These are phyloP conservation scores for Micronycteris hirsuta DNA, from an alignment of 2,113 vertebrate genomes.

Conservation along the genomic window DNA sequence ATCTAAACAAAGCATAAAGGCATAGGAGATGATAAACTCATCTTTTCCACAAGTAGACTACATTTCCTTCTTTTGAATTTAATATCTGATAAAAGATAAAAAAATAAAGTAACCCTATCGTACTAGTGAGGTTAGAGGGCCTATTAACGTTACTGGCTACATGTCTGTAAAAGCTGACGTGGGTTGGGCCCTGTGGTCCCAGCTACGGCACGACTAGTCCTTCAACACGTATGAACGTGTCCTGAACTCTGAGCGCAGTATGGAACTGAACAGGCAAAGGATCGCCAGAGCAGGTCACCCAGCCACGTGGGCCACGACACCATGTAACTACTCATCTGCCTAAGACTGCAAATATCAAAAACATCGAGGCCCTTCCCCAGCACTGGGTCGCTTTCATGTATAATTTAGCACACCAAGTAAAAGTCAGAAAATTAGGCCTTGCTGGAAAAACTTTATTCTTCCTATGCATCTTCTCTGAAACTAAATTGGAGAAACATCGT, in stretches of 20 bases:
- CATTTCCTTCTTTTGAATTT: background rate
- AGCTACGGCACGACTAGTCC: background rate
- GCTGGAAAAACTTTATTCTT: background rate
- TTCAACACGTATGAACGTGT: background rate
- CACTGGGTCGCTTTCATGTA: background rate
- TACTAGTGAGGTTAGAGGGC: background rate
- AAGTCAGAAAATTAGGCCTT: background rate
- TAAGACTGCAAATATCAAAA: background rate
- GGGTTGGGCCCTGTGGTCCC: background rate
- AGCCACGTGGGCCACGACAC: background rate
- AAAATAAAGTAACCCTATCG: background rate
- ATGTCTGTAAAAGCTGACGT: background rate
- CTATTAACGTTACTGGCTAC: background rate
- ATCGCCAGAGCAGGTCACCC: background rate
- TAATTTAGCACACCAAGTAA: background rate
- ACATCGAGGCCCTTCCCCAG: background rate
- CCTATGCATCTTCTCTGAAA: background rate
- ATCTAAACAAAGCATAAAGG: background rate
- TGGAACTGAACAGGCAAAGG: background rate
- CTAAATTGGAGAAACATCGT: background rate
- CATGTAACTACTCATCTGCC: background rate
- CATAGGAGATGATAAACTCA: background rate
- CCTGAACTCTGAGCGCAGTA: background rate
- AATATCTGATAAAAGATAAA: background rate
- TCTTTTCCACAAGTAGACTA: background rate